A percentile compares a stretch with the other conserved stretches of the same genome.
These are phyloP conservation scores for Synergus umbraculus DNA, from an alignment of 2,888 invertebrate genomes.

Conservation along the genomic window DNA sequence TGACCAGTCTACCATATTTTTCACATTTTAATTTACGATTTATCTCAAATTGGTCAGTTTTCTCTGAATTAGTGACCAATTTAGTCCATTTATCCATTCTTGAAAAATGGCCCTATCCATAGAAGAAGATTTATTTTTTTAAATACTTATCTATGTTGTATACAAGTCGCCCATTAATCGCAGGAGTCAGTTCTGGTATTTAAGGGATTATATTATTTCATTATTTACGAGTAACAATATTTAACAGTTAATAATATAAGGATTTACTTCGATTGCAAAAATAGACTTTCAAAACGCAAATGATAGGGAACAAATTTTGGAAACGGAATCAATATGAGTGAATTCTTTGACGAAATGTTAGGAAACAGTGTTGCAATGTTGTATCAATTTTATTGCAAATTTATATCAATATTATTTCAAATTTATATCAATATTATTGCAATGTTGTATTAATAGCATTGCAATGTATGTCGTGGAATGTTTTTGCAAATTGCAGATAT, in stretches of 20 bases:
- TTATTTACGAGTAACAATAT: slow-evolving; percentile 20
- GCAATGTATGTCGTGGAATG: no score
- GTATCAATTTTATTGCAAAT: no score
- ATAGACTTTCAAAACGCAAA: slow-evolving; percentile 25
- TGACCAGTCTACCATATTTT: slow-evolving; percentile 43
- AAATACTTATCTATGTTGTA: slow-evolving; percentile 20
- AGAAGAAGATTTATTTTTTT: slow-evolving; percentile 13
- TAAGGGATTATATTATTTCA: background rate
- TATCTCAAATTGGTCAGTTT: slow-evolving; percentile 45
- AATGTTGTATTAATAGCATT: no score
- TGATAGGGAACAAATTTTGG: background rate
- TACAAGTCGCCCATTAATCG: background rate
- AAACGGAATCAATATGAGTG: background rate
- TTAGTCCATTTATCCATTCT: background rate
- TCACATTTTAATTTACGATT: slow-evolving; percentile 49
- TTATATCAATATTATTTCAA: no score
- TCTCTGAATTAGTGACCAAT: slow-evolving; percentile 10
- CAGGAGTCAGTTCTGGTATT: slow-evolving; percentile 23
- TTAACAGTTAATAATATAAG: slow-evolving; percentile 11
- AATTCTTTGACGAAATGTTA: no score
- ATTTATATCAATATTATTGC: no score
- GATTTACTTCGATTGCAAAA: slow-evolving; percentile 5
- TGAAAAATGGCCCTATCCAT: background rate
- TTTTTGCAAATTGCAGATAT: no score
- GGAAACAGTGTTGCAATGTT: no score